Conservation (phyloP, 35 echinoderm and acorn worm genomes). For the Lytechinus variegatus region DNA sequence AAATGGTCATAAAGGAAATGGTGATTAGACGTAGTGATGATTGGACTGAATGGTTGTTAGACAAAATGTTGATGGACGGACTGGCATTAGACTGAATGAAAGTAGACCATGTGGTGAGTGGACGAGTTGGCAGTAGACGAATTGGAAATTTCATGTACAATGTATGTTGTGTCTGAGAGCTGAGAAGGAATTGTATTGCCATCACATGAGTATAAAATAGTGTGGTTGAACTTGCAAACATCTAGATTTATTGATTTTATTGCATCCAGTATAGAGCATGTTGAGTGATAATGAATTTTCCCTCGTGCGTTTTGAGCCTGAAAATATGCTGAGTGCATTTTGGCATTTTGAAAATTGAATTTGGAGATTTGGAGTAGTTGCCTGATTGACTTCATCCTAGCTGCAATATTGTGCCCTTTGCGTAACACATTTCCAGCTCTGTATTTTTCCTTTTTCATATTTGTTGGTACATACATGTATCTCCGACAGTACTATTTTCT, state of each 20-base stretch:
- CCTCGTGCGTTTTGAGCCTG: not conserved
- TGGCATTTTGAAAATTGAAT: not conserved
- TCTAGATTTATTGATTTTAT: not conserved
- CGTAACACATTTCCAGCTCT: too few species aligned
- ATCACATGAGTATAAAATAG: not conserved
- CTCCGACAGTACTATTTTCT: too few species aligned
- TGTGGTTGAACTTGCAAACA: not conserved
- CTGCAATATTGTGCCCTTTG: too few species aligned
- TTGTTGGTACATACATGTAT: too few species aligned
- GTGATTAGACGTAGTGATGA: too few species aligned
- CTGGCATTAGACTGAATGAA: too few species aligned
- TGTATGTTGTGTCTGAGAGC: not conserved
- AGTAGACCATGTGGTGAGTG: too few species aligned
- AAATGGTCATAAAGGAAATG: too few species aligned
- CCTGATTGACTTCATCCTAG: not conserved
- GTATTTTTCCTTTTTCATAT: too few species aligned
- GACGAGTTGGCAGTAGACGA: too few species aligned
- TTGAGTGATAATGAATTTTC: not conserved
- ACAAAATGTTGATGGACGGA: too few species aligned
- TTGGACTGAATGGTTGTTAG: too few species aligned
- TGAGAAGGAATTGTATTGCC: not conserved
- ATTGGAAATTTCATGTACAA: not conserved
- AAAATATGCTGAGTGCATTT: not conserved
- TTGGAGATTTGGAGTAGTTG: conserved; percentile 9
- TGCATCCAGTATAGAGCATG: not conserved